These are phyloP conservation scores for Colossoma macropomum DNA, from an alignment of 2,113 vertebrate species.

Conservation along the genomic window DNA sequence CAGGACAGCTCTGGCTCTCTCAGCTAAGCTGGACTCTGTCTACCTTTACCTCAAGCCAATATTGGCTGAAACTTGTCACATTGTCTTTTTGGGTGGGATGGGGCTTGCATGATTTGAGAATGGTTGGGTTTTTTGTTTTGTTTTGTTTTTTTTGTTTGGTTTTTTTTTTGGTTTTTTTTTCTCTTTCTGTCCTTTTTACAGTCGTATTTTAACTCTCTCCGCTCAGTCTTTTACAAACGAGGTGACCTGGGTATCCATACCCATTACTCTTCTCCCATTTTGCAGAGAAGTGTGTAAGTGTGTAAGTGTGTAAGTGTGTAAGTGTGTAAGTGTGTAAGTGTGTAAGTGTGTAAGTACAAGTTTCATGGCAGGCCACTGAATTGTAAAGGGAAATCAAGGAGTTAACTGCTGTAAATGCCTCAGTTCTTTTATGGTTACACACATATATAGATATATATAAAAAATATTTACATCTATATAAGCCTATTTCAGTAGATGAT, in stretches of 20 bases:
- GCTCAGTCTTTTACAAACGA: slow-evolving; percentile 82
- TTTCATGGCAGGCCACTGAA: slow-evolving; percentile 89
- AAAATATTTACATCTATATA: slow-evolving; percentile 76
- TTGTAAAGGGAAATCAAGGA: slow-evolving; percentile 89
- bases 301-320: slow-evolving; percentile 58
- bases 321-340: slow-evolving; percentile 66
- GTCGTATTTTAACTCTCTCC: slow-evolving; percentile 75
- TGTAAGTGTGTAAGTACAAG: slow-evolving; percentile 42
- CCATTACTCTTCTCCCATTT: slow-evolving; percentile 75
- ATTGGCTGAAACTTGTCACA: slow-evolving; percentile 77
- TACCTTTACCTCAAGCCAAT: slow-evolving; percentile 83
- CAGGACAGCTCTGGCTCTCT: slow-evolving; percentile 77
- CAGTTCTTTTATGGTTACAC: slow-evolving; percentile 81
- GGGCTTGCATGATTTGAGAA: slow-evolving; percentile 62
- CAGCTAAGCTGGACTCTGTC: slow-evolving; percentile 82
- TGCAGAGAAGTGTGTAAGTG: slow-evolving; percentile 51
- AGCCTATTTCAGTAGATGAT: slow-evolving; percentile 74
- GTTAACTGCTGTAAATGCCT: slow-evolving; percentile 97
- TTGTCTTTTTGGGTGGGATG: slow-evolving; percentile 70
- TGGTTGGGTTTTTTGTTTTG: slow-evolving; percentile 39
- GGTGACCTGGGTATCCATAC: slow-evolving; percentile 81
- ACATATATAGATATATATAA: slow-evolving; percentile 71
- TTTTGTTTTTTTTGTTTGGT: slow-evolving; percentile 50
- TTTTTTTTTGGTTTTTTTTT: slow-evolving; percentile 47
- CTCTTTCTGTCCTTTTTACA: slow-evolving; percentile 72